Conservation (phyloP, 2,888 invertebrate species). For the Stramonita haemastoma region DNA sequence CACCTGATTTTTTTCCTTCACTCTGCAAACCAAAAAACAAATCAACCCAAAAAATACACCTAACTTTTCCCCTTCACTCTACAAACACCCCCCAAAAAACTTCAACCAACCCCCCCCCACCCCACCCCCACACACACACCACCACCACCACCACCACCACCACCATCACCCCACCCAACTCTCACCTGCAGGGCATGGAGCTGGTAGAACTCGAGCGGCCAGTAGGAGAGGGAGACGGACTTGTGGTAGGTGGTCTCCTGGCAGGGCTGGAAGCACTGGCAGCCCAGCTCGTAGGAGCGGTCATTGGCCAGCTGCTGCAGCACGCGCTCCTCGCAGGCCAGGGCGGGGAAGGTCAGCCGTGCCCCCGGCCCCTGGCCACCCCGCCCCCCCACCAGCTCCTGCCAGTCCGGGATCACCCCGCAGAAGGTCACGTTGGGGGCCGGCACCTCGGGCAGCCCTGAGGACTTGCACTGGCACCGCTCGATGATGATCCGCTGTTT, state of each 20-base stretch:
- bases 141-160: neutral
- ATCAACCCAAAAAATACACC: no score
- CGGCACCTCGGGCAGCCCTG: constrained; percentile 62
- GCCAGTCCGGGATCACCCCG: constrained; percentile 67
- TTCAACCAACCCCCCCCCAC: neutral
- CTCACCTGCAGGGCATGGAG: constrained; percentile 59
- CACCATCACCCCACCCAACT: neutral
- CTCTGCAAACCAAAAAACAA: no score
- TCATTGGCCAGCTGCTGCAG: constrained; percentile 65
- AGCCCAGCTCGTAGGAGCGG: constrained; percentile 65
- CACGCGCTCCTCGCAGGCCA: constrained; percentile 65
- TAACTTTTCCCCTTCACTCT: no score
- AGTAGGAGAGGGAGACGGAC: constrained; percentile 70
- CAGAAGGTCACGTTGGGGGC: constrained; percentile 63
- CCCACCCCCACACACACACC: neutral
- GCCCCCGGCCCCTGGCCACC: constrained; percentile 46
- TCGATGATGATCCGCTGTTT: constrained; percentile 68
- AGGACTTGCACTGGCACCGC: constrained; percentile 68
- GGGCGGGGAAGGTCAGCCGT: constrained; percentile 51
- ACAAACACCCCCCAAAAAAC: neutral
- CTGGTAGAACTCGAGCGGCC: constrained; percentile 72
- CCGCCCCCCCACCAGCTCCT: constrained; percentile 42
- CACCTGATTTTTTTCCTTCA: no score
- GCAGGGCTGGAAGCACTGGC: constrained; percentile 65
- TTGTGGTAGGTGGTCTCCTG: constrained; percentile 70